Evolutionary conservation across 2,888 invertebrate species (phyloP), one percentile per base, ranked within the genome.

Genomic region (Plusia festucae): DNA sequence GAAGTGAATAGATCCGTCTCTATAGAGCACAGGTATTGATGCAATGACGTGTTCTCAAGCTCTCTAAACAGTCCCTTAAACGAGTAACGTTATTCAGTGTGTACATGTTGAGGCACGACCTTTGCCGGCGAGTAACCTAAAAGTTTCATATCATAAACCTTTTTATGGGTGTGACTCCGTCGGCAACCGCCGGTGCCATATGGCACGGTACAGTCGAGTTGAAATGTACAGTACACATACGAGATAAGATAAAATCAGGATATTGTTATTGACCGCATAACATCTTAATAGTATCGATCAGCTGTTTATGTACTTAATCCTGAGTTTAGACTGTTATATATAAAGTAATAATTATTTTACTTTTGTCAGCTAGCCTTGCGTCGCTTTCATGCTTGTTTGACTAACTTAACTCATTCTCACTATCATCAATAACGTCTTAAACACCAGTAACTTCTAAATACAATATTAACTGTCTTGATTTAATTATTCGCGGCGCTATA

Each of bases 91-190:
- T 68, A 66, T 77, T 77, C 73, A 54, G 32, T 78, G 64, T 59
- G 60, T 75, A 64, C 64, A 71, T 70, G 76, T 62, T 54, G 70
- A 72, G 72, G 63, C 76, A 79, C 81, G 84, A 86, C 85, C 84
- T 87, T 85, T 86, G 82, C 78, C 85, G 80, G 76, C 84, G 79
- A 79, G 81, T 84, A 86, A 90, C 86, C 87, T 90, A 90, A 92
- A 90, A 89, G 90, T 89, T 90, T 82, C 86, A 85, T 88, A 87
- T 82, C 86, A 85, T 88, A 87, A 87, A 86, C 88, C 90, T 86
- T 92, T 86, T 91, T 93, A 94, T 90, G 92, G 93, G 71, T 88
- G 87, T 88, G 91, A 90, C 87, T 88, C 88, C 84, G 90, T 85
- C 88, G 85, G 87, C 85, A 85, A 85, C 85, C 86, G 89, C 84